Conservation (phyloP, 2,113 vertebrate genomes). For the Athene cunicularia region DNA sequence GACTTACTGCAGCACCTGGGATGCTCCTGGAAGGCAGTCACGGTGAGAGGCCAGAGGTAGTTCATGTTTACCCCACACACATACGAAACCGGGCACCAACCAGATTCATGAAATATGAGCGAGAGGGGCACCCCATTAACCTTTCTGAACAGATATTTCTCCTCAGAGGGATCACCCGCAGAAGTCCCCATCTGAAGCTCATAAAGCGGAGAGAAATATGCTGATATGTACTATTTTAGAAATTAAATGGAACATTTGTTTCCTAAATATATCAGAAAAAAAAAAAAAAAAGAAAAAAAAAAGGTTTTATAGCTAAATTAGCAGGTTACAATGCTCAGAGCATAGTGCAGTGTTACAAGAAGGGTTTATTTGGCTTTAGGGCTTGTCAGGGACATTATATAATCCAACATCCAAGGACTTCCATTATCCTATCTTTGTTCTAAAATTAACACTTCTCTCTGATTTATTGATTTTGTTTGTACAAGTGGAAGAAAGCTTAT, state of each 20-base stretch:
- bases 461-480: neutral
- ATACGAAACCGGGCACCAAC: neutral
- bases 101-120: rapidly evolving
- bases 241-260: neutral
- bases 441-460: neutral
- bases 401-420: neutral
- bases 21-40: neutral
- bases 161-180: neutral
- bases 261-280: neutral
- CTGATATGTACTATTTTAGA: neutral
- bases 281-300: neutral
- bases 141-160: neutral
- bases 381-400: neutral
- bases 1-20: neutral
- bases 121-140: neutral
- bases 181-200: neutral
- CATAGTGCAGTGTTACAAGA: neutral
- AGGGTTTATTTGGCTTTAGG: neutral
- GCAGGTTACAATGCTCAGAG: neutral
- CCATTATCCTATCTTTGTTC: neutral
- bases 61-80: neutral
- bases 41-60: neutral
- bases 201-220: neutral
- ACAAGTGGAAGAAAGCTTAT: neutral
- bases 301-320: neutral